Evolutionary conservation across 2,113 vertebrate species (phyloP), one percentile per base, ranked within the genome.

Genomic region (Tachycineta bicolor): DNA sequence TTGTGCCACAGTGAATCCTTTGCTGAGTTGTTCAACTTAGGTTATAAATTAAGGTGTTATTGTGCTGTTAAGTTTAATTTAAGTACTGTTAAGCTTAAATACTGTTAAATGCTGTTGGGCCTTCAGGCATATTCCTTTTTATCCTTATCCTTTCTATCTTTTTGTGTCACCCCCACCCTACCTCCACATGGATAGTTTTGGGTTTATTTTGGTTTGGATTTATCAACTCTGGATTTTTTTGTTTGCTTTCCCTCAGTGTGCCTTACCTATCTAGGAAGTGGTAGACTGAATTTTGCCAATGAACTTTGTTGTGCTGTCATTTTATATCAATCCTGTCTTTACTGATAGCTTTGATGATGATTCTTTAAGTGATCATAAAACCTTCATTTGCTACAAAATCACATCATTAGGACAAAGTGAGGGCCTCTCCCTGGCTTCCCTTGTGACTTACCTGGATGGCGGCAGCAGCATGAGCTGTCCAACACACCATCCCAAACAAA

Each of bases 311-410:
- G 0, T n/a, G 47, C 39, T 69, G 28, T 62, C 12, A 28, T 46
- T 53, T 44, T 28, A 8, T 53, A 16, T 28, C 49, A 62, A 24
- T 69, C 53, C 64, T 78, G 9, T 53, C 10, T 53, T 78, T 53
- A n/a, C 23, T 33, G 55, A 28, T 16, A 53, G 8, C 19, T 53
- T 53, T 78, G 39, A 44, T 68, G 17, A 22, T 46, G 26, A 62
- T 69, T 62, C 39, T 78, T 87, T 39, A 62, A 16, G 18, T 53
- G 64, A 62, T 53, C 39, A 46, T 62, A 16, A 28, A 78, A 33
- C 26, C 19, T 18, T 46, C 0, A 0, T 46, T 62, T 1, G 1
- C 0, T 1, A 78, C 28, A 60, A 76, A 92, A 93, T n/a, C 22
- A 33, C 59, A 47, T 4, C 0, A 0, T 60, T 41, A 37, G 26